These are phyloP conservation scores for Dicranocentrus wangi DNA, from an alignment of 2,888 invertebrate genomes.

Conservation along the genomic window DNA sequence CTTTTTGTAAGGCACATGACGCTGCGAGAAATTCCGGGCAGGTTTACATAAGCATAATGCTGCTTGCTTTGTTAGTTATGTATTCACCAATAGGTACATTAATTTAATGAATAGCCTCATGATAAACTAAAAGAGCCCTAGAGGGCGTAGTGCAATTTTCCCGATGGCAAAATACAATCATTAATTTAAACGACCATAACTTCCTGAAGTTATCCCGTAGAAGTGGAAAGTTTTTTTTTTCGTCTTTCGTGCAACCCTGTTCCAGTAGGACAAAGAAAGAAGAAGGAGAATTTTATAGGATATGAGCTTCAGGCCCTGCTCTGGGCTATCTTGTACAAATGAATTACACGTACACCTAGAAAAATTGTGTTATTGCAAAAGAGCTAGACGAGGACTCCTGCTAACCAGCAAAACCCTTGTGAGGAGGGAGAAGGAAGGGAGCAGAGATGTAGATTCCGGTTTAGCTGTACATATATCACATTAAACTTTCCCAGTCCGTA, in stretches of 20 bases:
- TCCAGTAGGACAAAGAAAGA: background rate
- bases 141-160: slow-evolving; percentile 28
- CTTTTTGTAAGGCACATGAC: no score
- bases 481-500: background rate
- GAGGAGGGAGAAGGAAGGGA: no score
- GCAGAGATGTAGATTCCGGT: slow-evolving; percentile 19
- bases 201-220: background rate
- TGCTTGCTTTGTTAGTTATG: no score
- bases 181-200: slow-evolving; percentile 50
- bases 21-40: no score
- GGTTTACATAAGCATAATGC: no score
- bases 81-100: slow-evolving; percentile 22
- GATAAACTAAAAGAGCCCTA: slow-evolving; percentile 30
- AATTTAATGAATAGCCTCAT: slow-evolving; percentile 47
- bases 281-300: background rate
- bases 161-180: slow-evolving; percentile 25
- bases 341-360: slow-evolving; percentile 17
- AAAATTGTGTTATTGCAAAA: background rate
- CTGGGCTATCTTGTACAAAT: background rate
- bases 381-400: background rate
- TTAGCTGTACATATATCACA: slow-evolving; percentile 9
- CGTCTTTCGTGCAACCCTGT: background rate
- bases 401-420: no score
- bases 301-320: slow-evolving; percentile 3
- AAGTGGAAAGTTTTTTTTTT: slow-evolving; percentile 20